Evolutionary conservation across 2,888 invertebrate species (phyloP), one percentile per base, ranked within the genome.

Genomic region (Aplocera efformata): DNA sequence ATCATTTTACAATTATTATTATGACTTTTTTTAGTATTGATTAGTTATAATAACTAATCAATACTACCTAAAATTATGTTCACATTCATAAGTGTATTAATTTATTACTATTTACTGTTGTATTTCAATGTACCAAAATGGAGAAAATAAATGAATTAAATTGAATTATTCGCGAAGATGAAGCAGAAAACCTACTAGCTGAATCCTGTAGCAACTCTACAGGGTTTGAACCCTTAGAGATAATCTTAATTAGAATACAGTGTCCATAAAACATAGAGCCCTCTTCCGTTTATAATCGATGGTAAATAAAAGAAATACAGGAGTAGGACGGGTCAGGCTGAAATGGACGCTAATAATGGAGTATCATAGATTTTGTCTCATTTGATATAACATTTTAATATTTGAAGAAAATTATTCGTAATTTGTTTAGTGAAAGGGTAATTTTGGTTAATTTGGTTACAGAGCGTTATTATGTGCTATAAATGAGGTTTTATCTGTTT

Each of bases 211-310:
- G 6, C 36, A 10, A 9, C 29, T 9, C 44, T 32, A 28, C 13
- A 21, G 32, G 30, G 30, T 36, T 30, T 7, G n/a, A 43, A 39
- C 44, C 45, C 32, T 30, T 36, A 39, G 36, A 52, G 43, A 43
- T 47, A 40, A 52, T 52, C 47, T 37, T 40, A 31, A 45, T 47
- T 45, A 51, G 51, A 51, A 49, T 49, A 54, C 36, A 10, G 29
- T 21, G 34, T 27, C 52, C 51, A 52, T 48, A 28, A 44, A 35
- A 40, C 29, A 28, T 10, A 41, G 53, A 47, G 37, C 50, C 42
- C 50, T 22, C 32, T 28, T 41, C 40, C 44, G 50, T 50, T 50
- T 43, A 50, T 25, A 36, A 33, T 35, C 43, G 44, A 50, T 48
- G 36, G 30, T 23, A 33, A 36, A 20, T 45, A 37, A 40, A 41